A percentile compares a stretch with the other conserved stretches of the same genome.
phyloP scores from a whole-genome alignment of 2,797 vertebrate species.

The Dicrostonyx torquatus region DNA sequence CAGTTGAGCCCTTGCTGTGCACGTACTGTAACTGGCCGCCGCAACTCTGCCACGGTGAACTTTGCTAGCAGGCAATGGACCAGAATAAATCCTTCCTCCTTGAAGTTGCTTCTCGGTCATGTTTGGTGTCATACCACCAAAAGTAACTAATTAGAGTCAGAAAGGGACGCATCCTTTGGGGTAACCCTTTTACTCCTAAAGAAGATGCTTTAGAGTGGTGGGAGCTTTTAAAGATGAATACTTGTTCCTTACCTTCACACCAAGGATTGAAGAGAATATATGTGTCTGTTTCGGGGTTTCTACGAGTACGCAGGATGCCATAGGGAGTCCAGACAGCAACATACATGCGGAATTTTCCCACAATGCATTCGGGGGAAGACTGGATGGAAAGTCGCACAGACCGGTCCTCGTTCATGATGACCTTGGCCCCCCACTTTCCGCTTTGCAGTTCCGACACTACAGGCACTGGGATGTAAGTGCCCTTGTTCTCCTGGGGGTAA shows the following conservation, averaged over 20 bases:
- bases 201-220: not conserved
- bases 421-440: slow-evolving; percentile 90
- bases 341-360: slow-evolving; percentile 95
- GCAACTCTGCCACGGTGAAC: not conserved
- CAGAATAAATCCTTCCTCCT: not conserved
- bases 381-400: slow-evolving; percentile 90
- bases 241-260: slow-evolving; percentile 88
- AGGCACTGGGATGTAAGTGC: slow-evolving; percentile 93
- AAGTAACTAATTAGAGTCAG: not conserved
- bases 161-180: not conserved
- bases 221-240: not conserved
- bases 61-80: not conserved
- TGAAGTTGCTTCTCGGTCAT: not conserved
- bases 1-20: not conserved
- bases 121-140: not conserved
- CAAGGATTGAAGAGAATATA: slow-evolving; percentile 98
- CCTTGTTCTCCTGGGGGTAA: slow-evolving; percentile 93
- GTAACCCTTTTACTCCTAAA: not conserved
- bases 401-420: slow-evolving; percentile 83
- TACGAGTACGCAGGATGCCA: slow-evolving; percentile 91
- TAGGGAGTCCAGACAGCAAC: slow-evolving; percentile 92
- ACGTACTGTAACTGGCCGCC: rapidly evolving
- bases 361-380: slow-evolving; percentile 89
- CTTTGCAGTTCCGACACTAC: slow-evolving; percentile 85
- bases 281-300: slow-evolving; percentile 86